Percentiles rank a stretch among this genome's conserved stretches.
Evolutionary conservation across 2,888 invertebrate species (phyloP).

Genomic region (Celastrina argiolus): DNA sequence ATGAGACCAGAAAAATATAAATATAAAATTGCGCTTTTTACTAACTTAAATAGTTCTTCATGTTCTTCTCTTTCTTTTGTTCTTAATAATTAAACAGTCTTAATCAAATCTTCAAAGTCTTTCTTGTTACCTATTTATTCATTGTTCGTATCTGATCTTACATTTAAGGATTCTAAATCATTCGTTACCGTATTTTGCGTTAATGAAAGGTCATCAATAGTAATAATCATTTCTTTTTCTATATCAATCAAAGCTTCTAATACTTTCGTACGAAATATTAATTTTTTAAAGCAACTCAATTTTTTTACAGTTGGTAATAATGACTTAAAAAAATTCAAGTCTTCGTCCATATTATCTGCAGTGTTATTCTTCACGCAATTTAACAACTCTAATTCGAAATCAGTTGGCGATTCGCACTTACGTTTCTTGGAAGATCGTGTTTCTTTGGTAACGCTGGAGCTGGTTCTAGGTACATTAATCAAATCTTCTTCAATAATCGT

Average conservation of each 20-base stretch:
- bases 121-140: conserved; percentile 23
- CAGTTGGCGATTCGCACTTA: conserved; percentile 33
- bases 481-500: conserved; percentile 30
- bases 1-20: conserved; percentile 35
- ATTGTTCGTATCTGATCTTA: conserved; percentile 19
- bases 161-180: conserved; percentile 13
- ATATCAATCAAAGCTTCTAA: conserved; percentile 34
- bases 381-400: conserved; percentile 35
- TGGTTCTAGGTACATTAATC: conserved; percentile 27
- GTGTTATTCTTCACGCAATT: conserved; percentile 34
- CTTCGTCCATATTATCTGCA: conserved; percentile 34
- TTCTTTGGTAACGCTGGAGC: conserved; percentile 25
- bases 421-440: conserved; percentile 30
- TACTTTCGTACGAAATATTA: conserved; percentile 36
- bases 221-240: conserved; percentile 36
- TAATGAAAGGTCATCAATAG: conserved; percentile 28
- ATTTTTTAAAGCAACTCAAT: conserved; percentile 34
- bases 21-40: conserved; percentile 36
- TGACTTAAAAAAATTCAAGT: conserved; percentile 36
- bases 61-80: conserved; percentile 36
- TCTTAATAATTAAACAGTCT: conserved; percentile 36
- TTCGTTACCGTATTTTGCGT: conserved; percentile 13
- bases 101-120: conserved; percentile 33
- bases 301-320: conserved; percentile 35
- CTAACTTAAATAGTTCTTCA: conserved; percentile 35